Evolutionary conservation across 2,113 vertebrate genomes (phyloP), one percentile per base, ranked within the genome.

Genomic region (Tichodroma muraria): DNA sequence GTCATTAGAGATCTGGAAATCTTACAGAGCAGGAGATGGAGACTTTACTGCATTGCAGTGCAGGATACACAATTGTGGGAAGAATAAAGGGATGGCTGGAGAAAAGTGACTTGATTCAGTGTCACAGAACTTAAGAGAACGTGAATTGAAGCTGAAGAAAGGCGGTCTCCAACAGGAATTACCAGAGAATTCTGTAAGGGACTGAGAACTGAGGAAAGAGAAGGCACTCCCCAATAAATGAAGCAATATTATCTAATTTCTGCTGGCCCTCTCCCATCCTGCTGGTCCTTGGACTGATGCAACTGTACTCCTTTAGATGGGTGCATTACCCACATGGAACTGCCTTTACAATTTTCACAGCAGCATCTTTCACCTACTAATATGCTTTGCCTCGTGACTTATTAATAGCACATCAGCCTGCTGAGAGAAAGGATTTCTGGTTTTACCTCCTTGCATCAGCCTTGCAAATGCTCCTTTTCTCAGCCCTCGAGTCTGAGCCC

Each of bases 291-390:
- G 37, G 73, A 80, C 85, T 95, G 96, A 88, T 94, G 85, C 71
- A 84, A 35, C 89, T 68, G 42, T 50, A 30, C 59, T 94, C 77
- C 92, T 68, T 40, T 57, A 72, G 73, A 50, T 91, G 54, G 85
- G 88, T 61, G 70, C 78, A 68, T 85, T 95, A 83, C 82, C 95
- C 17, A 25, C 83, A 38, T 52, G 73, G 71, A 93, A 63, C 69
- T 78, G 60, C 93, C 85, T 66, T 80, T 85, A 72, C 28, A 66
- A 71, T 95, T 93, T 94, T 95, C 95, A 94, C 92, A 92, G 94
- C 90, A 95, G 80, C 60, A 91, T 96, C 97, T 89, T 96, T 95
- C 90, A 94, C 85, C 82, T 94, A 40, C 77, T 93, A 91, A 93
- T 90, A 77, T 75, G 83, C 50, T 97, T 95, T 95, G 49, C 73